Evolutionary conservation across 2,113 vertebrate species (phyloP), one percentile per base, ranked within the genome.

Genomic region (Podarcis muralis): DNA sequence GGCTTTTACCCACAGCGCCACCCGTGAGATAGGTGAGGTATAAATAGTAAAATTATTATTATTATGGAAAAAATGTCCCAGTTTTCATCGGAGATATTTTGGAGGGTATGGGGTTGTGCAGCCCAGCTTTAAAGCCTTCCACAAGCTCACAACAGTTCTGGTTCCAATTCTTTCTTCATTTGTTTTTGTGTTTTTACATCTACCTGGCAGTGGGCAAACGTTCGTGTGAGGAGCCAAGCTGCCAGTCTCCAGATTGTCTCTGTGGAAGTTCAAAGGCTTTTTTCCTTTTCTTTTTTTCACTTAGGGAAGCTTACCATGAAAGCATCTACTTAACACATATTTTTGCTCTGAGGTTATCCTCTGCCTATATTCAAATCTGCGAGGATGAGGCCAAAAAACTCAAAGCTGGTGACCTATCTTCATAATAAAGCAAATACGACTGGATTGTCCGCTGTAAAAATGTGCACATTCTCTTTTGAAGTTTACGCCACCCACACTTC

Each of bases 401-500:
- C 69, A 30, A 91, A 89, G 89, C 78, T 84, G 75, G 0, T 20
- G n/a, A 92, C 90, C 92, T 83, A 69, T 48, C 66, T 77, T 65
- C 43, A 78, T 75, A 76, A 85, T 75, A 83, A 88, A 76, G 66
- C 0, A 6, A 85, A 94, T 65, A 75, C 40, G 65, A 69, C 57
- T 78, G 77, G 89, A 57, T 78, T 86, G 68, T 37, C 68, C 72
- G 62, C n/a, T 11, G n/a, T 80, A 88, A 90, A 90, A 0, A 0
- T 92, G 82, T 90, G 57, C 86, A 68, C 78, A 72, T 79, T 89
- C 81, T 83, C 83, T 16, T 81, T 59, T 84, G 48, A 90, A 92
- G 86, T 30, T 87, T 92, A 40, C 71, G 22, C 83, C 81, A 90
- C 76, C 71, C 85, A 65, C 87, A 88, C 76, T 80, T 89, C 87